phyloP scores from a whole-genome alignment of 2,888 invertebrate genomes.

The Lamproptera curius region DNA sequence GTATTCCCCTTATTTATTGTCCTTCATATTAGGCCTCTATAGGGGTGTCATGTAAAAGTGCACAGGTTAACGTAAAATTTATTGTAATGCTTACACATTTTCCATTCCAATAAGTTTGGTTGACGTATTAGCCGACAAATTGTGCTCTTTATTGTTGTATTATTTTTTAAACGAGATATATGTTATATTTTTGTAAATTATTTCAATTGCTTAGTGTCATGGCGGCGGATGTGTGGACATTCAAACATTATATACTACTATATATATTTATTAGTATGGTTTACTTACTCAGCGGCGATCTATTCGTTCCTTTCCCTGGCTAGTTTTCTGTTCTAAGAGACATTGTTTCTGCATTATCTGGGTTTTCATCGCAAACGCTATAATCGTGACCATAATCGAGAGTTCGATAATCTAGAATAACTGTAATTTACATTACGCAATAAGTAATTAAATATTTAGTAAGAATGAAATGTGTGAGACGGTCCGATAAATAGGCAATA shows the following conservation, averaged over 20 bases:
- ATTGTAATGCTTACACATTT: conserved; percentile 47
- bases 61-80: conserved; percentile 41
- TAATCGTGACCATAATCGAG: not conserved
- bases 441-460: conserved; percentile 2
- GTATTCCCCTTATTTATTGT: conserved; percentile 19
- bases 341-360: not conserved
- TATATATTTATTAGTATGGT: conserved; percentile 43
- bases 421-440: not conserved
- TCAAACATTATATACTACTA: conserved; percentile 35
- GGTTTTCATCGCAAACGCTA: not conserved
- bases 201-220: conserved; percentile 43
- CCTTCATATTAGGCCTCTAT: conserved; percentile 1
- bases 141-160: conserved; percentile 61
- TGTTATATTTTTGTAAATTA: conserved; percentile 70
- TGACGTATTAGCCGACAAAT: conserved; percentile 51
- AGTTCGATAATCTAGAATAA: not conserved
- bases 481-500: not conserved
- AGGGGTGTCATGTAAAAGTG: conserved; percentile 19
- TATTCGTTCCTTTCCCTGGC: not conserved
- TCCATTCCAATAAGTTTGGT: conserved; percentile 62
- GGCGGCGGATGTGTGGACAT: conserved; percentile 48
- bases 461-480: not conserved
- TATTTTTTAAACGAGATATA: conserved; percentile 52
- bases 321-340: not conserved
- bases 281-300: conserved; percentile 37